Conservation (phyloP, 2,888 invertebrate species). For the Nymphalis urticae region DNA sequence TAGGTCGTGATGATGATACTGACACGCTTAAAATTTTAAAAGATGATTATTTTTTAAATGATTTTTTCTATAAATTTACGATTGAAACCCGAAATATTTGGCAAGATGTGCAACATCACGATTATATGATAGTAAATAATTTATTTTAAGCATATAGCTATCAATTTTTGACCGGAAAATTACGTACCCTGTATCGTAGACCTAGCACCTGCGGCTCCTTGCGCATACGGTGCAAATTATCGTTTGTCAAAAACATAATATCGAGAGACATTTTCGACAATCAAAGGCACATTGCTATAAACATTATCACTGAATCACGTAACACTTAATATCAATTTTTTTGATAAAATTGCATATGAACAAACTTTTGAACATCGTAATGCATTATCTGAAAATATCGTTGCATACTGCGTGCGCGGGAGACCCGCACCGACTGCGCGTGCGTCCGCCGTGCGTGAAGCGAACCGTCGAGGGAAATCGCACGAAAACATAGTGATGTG, state of each 20-base stretch:
- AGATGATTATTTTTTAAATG: too few relatives aligned
- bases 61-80: too few relatives aligned
- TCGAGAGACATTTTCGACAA: conserved; percentile 66
- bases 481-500: conserved; percentile 59
- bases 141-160: too few relatives aligned
- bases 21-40: too few relatives aligned
- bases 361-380: conserved; percentile 61
- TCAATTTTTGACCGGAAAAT: not conserved
- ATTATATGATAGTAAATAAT: too few relatives aligned
- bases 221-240: conserved; percentile 75
- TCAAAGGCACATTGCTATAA: conserved; percentile 49
- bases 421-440: conserved; percentile 58
- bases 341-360: conserved; percentile 10
- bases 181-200: conserved; percentile 75
- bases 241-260: conserved; percentile 80
- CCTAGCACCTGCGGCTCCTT: conserved; percentile 74
- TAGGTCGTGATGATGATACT: too few relatives aligned
- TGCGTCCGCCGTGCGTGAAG: conserved; percentile 44
- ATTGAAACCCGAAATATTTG: too few relatives aligned
- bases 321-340: conserved; percentile 26
- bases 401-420: conserved; percentile 56
- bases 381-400: conserved; percentile 67
- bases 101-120: too few relatives aligned
- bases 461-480: conserved; percentile 67
- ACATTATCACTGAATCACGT: conserved; percentile 53